Percentiles rank a stretch among this genome's conserved stretches.
Evolutionary conservation across 2,797 vertebrate species (phyloP).

Genomic region (Acipenser transmontanus): DNA sequence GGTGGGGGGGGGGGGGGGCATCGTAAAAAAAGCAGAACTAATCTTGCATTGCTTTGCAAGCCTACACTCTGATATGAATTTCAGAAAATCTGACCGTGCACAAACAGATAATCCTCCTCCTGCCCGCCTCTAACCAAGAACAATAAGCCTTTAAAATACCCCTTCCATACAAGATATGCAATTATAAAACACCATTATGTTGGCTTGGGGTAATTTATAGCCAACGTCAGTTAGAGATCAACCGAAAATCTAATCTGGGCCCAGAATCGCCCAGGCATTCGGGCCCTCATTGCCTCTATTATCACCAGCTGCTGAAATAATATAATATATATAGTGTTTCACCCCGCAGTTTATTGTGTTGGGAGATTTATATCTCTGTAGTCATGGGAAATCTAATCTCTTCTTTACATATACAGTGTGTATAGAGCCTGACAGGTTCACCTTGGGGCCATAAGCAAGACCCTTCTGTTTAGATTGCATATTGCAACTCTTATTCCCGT

Average conservation of each 20-base stretch:
- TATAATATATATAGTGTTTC: slow-evolving; percentile 32
- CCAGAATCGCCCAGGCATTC: slow-evolving; percentile 39
- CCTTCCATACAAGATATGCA: slow-evolving; percentile 36
- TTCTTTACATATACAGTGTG: slow-evolving; percentile 37
- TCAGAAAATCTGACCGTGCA: slow-evolving; percentile 46
- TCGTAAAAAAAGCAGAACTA: slow-evolving; percentile 41
- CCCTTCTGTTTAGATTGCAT: slow-evolving; percentile 28
- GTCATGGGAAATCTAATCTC: slow-evolving; percentile 42
- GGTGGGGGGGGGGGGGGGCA: too few relatives aligned
- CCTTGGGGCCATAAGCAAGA: slow-evolving; percentile 31
- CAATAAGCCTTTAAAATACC: slow-evolving; percentile 29
- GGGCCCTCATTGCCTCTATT: slow-evolving; percentile 45
- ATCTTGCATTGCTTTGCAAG: slow-evolving; percentile 53
- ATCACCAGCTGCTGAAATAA: slow-evolving; percentile 45
- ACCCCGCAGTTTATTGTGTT: slow-evolving; percentile 39
- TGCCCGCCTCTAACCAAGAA: slow-evolving; percentile 42
- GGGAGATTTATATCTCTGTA: slow-evolving; percentile 37
- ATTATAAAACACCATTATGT: slow-evolving; percentile 43
- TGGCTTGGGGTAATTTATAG: slow-evolving; percentile 42
- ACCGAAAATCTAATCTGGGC: slow-evolving; percentile 39
- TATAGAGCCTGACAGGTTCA: slow-evolving; percentile 37
- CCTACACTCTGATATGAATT: slow-evolving; percentile 45
- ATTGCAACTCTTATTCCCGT: too few relatives aligned
- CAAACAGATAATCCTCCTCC: slow-evolving; percentile 43
- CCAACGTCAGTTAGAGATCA: slow-evolving; percentile 34